phyloP scores from a whole-genome alignment of 1,140 invertebrate genomes.

The Camponotus floridanus region DNA sequence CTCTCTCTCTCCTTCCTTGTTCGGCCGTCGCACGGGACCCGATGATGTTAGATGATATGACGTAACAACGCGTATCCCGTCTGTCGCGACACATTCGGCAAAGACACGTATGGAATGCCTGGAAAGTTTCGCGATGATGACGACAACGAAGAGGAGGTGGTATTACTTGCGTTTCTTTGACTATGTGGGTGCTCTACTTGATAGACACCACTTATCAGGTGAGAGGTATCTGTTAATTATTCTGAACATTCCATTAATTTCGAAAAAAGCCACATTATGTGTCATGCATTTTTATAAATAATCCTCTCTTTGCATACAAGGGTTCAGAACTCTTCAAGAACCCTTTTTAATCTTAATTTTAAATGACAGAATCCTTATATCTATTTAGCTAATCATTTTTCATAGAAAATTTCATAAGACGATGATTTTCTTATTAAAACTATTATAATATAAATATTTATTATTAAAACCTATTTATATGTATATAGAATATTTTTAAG shows the following conservation, averaged over 20 bases:
- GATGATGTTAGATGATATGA: constrained; percentile 66
- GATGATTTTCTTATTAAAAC: neutral
- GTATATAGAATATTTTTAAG: neutral
- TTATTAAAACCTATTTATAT: neutral
- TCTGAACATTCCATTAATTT: neutral
- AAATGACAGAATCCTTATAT: neutral
- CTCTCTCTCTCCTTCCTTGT: neutral
- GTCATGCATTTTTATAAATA: neutral
- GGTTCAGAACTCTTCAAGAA: neutral
- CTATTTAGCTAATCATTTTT: too few species aligned
- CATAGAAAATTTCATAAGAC: neutral
- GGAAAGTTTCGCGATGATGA: constrained; percentile 68
- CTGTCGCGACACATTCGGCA: constrained; percentile 47
- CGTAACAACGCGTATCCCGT: constrained; percentile 61
- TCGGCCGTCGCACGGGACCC: constrained; percentile 3
- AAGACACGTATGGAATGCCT: constrained; percentile 37
- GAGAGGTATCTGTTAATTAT: neutral
- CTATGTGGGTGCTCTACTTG: neutral
- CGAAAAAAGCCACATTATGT: neutral
- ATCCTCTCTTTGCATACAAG: neutral
- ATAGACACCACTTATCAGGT: neutral
- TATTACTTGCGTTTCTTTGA: neutral
- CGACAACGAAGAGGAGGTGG: neutral
- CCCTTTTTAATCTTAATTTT: constrained; percentile 12
- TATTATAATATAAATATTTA: neutral